Conservation (phyloP, 2,888 invertebrate species). For the Temnothorax rugatulus region DNA sequence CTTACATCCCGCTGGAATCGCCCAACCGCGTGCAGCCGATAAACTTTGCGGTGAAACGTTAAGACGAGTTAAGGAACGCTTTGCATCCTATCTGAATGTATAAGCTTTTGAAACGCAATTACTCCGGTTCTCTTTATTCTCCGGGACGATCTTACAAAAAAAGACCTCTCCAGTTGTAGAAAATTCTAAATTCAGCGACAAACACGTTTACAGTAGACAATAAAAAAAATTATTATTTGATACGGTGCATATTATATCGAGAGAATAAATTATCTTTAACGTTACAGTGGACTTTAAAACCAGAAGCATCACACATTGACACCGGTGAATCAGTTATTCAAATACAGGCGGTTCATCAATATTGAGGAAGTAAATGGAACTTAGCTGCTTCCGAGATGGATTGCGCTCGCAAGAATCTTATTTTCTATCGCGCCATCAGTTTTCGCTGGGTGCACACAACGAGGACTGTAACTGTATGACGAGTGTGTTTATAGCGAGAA, state of each 20-base stretch:
- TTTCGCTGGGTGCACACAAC: neutral
- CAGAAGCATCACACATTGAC: neutral
- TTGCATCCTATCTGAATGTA: conserved; percentile 27
- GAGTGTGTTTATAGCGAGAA: conserved; percentile 11
- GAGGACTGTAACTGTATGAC: neutral
- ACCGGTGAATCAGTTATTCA: neutral
- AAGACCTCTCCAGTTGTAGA: neutral
- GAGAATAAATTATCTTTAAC: neutral
- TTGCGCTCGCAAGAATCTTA: neutral
- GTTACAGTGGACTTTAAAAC: neutral
- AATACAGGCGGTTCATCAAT: conserved; percentile 1
- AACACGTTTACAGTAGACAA: neutral
- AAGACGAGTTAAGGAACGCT: conserved; percentile 37
- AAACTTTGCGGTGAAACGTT: conserved; percentile 32
- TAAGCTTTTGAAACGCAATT: conserved; percentile 38
- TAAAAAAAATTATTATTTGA: conserved; percentile 13
- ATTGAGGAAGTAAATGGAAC: neutral
- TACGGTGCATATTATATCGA: neutral
- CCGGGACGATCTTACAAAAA: neutral
- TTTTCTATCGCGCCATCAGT: conserved; percentile 14
- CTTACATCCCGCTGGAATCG: conserved; percentile 18
- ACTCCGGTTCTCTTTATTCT: conserved; percentile 35
- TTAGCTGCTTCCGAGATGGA: neutral
- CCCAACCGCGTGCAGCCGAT: conserved; percentile 20
- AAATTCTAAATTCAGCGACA: neutral